Conservation (phyloP, 2,888 invertebrate species). For the Acleris cristana region DNA sequence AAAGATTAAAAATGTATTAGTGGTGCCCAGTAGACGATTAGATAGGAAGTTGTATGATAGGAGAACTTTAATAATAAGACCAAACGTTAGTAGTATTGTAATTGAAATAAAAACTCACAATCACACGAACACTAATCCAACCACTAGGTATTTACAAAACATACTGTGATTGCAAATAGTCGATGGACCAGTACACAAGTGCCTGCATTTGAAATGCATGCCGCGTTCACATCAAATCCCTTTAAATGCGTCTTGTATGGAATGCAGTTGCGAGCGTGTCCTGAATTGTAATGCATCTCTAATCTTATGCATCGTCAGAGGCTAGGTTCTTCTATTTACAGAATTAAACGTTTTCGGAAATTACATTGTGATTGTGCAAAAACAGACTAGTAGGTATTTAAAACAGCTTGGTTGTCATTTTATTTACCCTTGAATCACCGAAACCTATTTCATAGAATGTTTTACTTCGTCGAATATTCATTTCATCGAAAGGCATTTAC, state of each 20-base stretch:
- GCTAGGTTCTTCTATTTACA: neutral
- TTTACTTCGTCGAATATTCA: too few species aligned
- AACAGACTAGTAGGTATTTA: neutral
- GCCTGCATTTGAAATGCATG: conserved; percentile 18
- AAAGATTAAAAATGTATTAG: too few species aligned
- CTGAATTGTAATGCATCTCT: conserved; percentile 27
- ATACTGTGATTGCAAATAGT: neutral
- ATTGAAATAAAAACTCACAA: too few species aligned
- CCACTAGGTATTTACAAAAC: neutral
- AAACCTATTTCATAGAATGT: too few species aligned
- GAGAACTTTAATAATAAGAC: too few species aligned
- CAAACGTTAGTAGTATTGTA: too few species aligned
- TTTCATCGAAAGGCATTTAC: too few species aligned
- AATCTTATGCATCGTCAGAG: conserved; percentile 19
- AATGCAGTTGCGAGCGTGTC: conserved; percentile 32
- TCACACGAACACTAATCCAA: neutral
- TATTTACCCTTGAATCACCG: too few species aligned
- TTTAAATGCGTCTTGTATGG: conserved; percentile 22
- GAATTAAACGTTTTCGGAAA: neutral
- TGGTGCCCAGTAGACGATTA: too few species aligned
- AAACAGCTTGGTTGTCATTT: too few species aligned
- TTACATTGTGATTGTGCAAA: neutral
- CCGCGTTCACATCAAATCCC: conserved; percentile 24
- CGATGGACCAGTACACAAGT: neutral
- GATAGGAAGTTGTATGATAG: too few species aligned